phyloP scores from a whole-genome alignment of 2,888 invertebrate genomes.

The Hirtodrosophila cameraria region DNA sequence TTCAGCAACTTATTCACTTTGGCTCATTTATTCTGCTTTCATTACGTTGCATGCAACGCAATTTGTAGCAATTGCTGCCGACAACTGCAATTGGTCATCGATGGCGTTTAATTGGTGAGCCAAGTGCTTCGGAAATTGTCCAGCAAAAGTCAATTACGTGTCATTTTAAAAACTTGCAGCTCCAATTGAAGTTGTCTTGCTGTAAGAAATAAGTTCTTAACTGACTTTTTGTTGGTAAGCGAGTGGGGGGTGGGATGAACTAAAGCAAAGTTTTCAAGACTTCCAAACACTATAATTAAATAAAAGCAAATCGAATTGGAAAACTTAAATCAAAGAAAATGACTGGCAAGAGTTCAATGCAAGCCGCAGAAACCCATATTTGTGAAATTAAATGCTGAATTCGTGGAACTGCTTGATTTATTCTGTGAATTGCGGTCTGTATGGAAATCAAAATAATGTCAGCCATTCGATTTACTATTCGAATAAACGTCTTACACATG shows the following conservation, averaged over 20 bases:
- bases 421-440: too few relatives aligned
- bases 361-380: too few relatives aligned
- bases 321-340: too few relatives aligned
- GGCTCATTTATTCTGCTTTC: conserved; percentile 20
- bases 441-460: too few relatives aligned
- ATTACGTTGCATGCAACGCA: conserved; percentile 44
- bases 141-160: conserved; percentile 66
- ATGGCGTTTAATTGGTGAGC: conserved; percentile 66
- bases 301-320: neutral
- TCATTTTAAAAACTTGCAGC: conserved; percentile 36
- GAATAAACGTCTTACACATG: too few relatives aligned
- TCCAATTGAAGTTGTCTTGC: conserved; percentile 18
- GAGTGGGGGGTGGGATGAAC: conserved; percentile 2
- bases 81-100: conserved; percentile 60
- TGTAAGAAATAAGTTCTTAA: conserved; percentile 20
- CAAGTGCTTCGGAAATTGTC: conserved; percentile 61
- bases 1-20: conserved; percentile 17
- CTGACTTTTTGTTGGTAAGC: conserved; percentile 29
- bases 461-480: too few relatives aligned
- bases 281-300: neutral
- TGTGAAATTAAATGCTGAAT: too few relatives aligned
- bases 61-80: conserved; percentile 53
- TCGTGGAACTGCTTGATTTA: too few relatives aligned
- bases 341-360: too few relatives aligned
- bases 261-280: neutral